phyloP scores from a whole-genome alignment of 2,888 invertebrate species.

The Trachelus tabidus region DNA sequence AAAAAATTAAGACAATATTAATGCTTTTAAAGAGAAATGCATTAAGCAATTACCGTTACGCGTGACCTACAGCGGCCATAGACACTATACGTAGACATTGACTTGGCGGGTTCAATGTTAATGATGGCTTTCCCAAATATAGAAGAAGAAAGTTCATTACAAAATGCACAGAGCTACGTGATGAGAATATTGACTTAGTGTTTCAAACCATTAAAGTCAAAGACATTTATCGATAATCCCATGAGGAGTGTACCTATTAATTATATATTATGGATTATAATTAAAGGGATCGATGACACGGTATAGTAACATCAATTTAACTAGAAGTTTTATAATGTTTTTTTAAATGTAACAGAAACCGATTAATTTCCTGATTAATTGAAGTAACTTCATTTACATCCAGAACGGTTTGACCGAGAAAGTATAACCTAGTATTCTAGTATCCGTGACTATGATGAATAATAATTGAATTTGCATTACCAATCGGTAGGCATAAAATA shows the following conservation, averaged over 20 bases:
- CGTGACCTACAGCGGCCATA: conserved; percentile 33
- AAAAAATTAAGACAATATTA: background rate
- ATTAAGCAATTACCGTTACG: conserved; percentile 3
- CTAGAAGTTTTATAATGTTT: background rate
- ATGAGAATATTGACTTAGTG: conserved; percentile 13
- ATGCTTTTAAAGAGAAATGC: conserved; percentile 1
- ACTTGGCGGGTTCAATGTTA: conserved; percentile 15
- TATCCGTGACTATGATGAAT: too few relatives aligned
- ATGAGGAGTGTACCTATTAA: background rate
- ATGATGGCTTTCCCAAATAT: conserved; percentile 33
- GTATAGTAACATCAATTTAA: background rate
- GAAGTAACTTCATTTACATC: background rate
- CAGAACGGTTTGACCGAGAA: background rate
- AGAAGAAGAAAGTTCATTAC: conserved; percentile 46
- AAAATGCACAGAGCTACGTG: conserved; percentile 7
- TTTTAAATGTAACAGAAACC: background rate
- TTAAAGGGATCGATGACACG: too few relatives aligned
- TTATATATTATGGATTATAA: too few relatives aligned
- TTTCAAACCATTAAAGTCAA: background rate
- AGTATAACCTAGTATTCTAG: background rate
- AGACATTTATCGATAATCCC: background rate
- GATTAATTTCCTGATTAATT: background rate
- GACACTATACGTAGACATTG: conserved; percentile 53
- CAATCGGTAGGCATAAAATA: background rate
- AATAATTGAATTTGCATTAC: background rate